Conservation (phyloP, 1,140 invertebrate genomes). For the Drosophila elegans region DNA sequence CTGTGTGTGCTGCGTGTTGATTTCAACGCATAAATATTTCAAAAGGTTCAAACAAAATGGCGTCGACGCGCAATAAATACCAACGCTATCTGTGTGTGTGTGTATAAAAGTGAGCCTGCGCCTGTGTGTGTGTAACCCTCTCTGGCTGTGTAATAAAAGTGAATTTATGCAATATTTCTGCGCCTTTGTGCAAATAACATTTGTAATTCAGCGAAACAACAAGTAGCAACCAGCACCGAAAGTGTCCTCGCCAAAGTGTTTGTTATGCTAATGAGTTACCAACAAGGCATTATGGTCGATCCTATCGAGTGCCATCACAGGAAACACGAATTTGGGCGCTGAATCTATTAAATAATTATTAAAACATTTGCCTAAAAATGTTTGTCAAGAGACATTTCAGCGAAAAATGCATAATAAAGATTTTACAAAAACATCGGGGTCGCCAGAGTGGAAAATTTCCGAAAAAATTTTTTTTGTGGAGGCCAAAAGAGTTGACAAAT, state of each 20-base stretch:
- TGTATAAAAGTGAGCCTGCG: slow-evolving; percentile 17
- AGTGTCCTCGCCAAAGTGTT: slow-evolving; percentile 60
- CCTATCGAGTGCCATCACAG: slow-evolving; percentile 15
- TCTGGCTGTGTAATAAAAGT: slow-evolving; percentile 73
- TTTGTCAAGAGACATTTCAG: slow-evolving; percentile 11
- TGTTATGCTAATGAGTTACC: slow-evolving; percentile 74
- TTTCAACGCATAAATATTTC: slow-evolving; percentile 83
- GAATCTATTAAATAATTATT: slow-evolving; percentile 60
- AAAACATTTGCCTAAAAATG: slow-evolving; percentile 39
- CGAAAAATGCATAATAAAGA: slow-evolving; percentile 18
- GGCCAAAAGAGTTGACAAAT: slow-evolving; percentile 41
- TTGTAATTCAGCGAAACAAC: slow-evolving; percentile 67
- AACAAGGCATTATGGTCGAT: slow-evolving; percentile 49
- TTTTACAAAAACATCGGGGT: background rate
- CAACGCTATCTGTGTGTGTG: slow-evolving; percentile 37
- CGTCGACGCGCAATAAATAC: slow-evolving; percentile 82
- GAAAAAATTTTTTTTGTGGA: background rate
- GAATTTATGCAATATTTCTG: slow-evolving; percentile 83
- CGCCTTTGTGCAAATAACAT: slow-evolving; percentile 81
- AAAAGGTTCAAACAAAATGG: slow-evolving; percentile 82
- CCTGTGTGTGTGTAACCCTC: slow-evolving; percentile 40
- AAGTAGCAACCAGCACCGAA: slow-evolving; percentile 24
- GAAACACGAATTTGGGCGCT: slow-evolving; percentile 9
- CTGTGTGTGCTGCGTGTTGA: slow-evolving; percentile 75
- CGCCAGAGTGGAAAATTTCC: background rate